A percentile compares a stretch with the other conserved stretches of the same genome.
phyloP scores from a whole-genome alignment of 2,888 invertebrate species.

The Lissocephala sabroskyi region DNA sequence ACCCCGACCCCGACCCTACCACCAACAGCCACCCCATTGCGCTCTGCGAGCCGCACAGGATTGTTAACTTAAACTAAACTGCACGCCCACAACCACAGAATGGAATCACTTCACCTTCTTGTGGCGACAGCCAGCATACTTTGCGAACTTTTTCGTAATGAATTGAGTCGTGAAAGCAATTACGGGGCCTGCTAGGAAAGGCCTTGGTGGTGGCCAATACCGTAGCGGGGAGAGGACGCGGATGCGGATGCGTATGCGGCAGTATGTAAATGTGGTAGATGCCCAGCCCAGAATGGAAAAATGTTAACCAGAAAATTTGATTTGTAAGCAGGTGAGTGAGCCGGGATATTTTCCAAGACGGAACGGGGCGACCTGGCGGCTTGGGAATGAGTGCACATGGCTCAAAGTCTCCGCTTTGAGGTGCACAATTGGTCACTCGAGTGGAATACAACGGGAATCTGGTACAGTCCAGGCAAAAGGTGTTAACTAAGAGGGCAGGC shows the following conservation, averaged over 20 bases:
- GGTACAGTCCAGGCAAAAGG: conserved; percentile 6
- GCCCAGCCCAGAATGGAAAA: conserved; percentile 9
- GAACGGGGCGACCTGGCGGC: too few species aligned
- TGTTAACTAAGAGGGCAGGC: too few species aligned
- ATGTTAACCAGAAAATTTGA: conserved; percentile 15
- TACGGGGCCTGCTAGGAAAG: conserved; percentile 1
- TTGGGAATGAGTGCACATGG: background rate
- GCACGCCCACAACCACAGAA: conserved; percentile 1
- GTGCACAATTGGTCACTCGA: conserved; percentile 7
- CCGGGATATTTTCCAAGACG: too few species aligned
- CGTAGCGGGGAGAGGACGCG: background rate
- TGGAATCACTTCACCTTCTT: conserved; percentile 7
- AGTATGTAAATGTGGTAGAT: background rate
- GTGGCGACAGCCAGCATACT: conserved; percentile 7
- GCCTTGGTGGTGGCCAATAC: background rate
- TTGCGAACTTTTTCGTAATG: conserved; percentile 11
- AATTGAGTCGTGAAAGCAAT: conserved; percentile 16
- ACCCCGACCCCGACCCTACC: too few species aligned
- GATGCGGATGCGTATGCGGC: background rate
- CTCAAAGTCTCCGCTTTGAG: conserved; percentile 8
- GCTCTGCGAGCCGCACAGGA: background rate
- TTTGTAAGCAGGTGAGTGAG: conserved; percentile 1
- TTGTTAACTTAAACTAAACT: background rate
- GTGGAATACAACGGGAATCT: conserved; percentile 6
- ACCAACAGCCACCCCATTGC: too few species aligned